Conservation (phyloP, 2,113 vertebrate genomes). For the Muscicapa adusta region DNA sequence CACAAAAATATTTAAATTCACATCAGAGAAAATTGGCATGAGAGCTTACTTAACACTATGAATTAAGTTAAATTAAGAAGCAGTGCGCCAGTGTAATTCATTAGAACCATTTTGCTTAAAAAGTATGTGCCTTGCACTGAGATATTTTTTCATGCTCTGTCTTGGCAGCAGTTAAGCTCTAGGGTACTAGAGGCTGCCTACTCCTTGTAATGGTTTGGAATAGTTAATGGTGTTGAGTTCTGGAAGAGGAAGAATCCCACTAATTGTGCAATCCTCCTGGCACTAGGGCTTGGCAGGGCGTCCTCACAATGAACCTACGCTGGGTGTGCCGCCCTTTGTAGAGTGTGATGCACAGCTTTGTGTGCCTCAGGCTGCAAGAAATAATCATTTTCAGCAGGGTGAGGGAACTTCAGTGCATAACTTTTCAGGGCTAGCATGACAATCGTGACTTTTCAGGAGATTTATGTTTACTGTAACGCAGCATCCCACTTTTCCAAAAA, state of each 20-base stretch:
- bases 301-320: conserved; percentile 36
- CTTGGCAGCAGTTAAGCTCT: conserved; percentile 21
- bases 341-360: neutral
- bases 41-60: neutral
- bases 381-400: conserved; percentile 2
- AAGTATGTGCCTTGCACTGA: neutral
- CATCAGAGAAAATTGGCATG: neutral
- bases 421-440: neutral
- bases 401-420: conserved; percentile 11
- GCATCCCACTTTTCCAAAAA: conserved; percentile 38
- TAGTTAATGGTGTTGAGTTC: neutral
- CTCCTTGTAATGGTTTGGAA: neutral
- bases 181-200: neutral
- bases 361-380: conserved; percentile 32
- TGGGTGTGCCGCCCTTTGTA: conserved; percentile 40
- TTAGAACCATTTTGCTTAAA: conserved; percentile 1
- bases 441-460: neutral
- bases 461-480: conserved; percentile 24
- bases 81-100: neutral
- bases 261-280: conserved; percentile 52
- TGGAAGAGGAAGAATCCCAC: conserved; percentile 41
- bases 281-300: conserved; percentile 15
- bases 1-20: neutral
- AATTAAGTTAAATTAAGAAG: neutral
- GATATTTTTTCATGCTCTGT: neutral